Conservation (phyloP, 2,888 invertebrate genomes). For the Hydraecia micacea region DNA sequence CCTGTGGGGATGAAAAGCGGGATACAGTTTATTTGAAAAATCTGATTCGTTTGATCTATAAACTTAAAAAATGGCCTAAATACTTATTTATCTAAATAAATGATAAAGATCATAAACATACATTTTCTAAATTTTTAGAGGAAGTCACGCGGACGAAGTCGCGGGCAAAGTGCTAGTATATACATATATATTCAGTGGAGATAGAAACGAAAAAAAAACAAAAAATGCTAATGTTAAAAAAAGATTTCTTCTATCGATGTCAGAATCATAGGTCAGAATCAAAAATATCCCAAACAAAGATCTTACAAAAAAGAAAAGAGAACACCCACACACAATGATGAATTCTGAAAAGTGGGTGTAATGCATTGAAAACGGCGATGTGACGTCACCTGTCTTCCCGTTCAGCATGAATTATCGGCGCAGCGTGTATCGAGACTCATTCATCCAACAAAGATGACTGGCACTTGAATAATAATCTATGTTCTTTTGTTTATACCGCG, state of each 20-base stretch:
- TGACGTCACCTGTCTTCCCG: constrained; percentile 51
- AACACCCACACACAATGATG: neutral
- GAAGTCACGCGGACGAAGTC: too few relatives aligned
- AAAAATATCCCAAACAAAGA: neutral
- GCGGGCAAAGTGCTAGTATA: too few relatives aligned
- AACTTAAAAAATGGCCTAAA: too few relatives aligned
- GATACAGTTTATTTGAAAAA: too few relatives aligned
- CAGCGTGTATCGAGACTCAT: constrained; percentile 56
- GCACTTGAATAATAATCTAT: constrained; percentile 60
- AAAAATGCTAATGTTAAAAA: neutral
- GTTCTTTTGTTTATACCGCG: constrained; percentile 43
- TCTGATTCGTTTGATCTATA: too few relatives aligned
- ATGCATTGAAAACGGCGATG: constrained; percentile 45
- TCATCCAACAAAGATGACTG: constrained; percentile 54
- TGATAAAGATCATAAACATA: too few relatives aligned
- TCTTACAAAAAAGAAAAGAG: constrained; percentile 17
- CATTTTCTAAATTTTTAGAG: too few relatives aligned
- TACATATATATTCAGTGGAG: too few relatives aligned
- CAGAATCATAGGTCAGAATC: too few relatives aligned
- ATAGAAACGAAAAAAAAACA: neutral
- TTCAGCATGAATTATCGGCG: constrained; percentile 54
- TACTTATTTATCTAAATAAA: too few relatives aligned
- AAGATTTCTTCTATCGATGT: neutral
- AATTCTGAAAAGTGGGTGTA: constrained; percentile 35
- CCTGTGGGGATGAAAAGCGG: too few relatives aligned